Evolutionary conservation across 2,888 invertebrate genomes (phyloP).

Genomic region (Alitta virens): DNA sequence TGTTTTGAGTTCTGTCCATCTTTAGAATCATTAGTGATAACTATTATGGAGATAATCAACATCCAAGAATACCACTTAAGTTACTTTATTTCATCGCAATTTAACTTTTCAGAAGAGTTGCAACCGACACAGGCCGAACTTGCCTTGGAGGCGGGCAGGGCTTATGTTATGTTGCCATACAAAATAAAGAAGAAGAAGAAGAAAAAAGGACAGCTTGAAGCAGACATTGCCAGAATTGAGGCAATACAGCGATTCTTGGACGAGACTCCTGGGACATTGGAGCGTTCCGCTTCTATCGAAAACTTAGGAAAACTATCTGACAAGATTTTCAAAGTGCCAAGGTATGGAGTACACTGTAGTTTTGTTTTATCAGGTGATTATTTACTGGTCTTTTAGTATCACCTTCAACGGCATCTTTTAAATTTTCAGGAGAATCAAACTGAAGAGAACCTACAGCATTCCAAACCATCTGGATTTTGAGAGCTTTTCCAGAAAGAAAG

Average conservation of each 20-base stretch:
- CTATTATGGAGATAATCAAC: too few relatives aligned
- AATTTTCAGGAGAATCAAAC: slow-evolving; percentile 35
- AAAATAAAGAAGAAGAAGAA: slow-evolving; percentile 29
- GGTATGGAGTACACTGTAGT: slow-evolving; percentile 28
- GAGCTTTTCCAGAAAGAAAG: slow-evolving; percentile 36
- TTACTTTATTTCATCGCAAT: too few relatives aligned
- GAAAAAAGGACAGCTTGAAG: slow-evolving; percentile 30
- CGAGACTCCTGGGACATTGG: slow-evolving; percentile 26
- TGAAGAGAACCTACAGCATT: slow-evolving; percentile 37
- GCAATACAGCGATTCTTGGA: slow-evolving; percentile 44
- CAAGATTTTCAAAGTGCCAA: slow-evolving; percentile 44
- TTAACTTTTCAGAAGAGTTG: slow-evolving; percentile 10
- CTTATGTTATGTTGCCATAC: slow-evolving; percentile 48
- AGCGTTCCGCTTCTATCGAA: slow-evolving; percentile 37
- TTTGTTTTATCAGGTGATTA: not conserved
- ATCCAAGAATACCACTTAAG: too few relatives aligned
- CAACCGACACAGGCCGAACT: slow-evolving; percentile 46
- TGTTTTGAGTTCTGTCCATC: too few relatives aligned
- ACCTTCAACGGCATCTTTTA: not conserved
- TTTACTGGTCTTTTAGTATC: not conserved
- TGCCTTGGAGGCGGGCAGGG: slow-evolving; percentile 50
- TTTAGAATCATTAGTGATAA: too few relatives aligned
- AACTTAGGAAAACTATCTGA: slow-evolving; percentile 37
- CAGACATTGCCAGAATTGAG: slow-evolving; percentile 45
- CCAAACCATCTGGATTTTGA: slow-evolving; percentile 46